These are phyloP conservation scores for Sebastes miniatus DNA, from an alignment of 2,797 vertebrate species.

Conservation along the genomic window DNA sequence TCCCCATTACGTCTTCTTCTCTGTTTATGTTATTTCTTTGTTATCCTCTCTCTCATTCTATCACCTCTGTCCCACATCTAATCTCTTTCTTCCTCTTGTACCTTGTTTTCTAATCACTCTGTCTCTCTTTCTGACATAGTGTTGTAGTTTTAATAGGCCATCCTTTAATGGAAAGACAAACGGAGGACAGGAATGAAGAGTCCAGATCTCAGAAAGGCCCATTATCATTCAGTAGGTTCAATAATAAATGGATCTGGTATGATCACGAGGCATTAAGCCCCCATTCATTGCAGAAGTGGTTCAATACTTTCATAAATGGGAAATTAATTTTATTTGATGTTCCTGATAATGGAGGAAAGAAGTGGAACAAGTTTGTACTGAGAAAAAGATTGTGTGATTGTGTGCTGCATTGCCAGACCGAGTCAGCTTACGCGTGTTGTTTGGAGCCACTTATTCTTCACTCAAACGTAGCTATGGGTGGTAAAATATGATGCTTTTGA, in stretches of 20 bases:
- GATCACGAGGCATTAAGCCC: slow-evolving; percentile 33
- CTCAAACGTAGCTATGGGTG: background rate
- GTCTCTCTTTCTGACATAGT: background rate
- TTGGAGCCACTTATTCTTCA: slow-evolving; percentile 4
- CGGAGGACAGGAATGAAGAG: background rate
- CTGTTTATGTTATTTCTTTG: background rate
- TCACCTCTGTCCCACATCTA: background rate
- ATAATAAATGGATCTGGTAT: slow-evolving; percentile 18
- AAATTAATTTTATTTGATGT: slow-evolving; percentile 39
- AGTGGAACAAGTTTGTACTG: background rate
- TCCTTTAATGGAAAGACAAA: slow-evolving; percentile 7
- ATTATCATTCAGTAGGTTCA: slow-evolving; percentile 26
- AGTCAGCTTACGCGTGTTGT: slow-evolving; percentile 21
- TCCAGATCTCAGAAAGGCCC: background rate
- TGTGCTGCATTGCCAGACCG: slow-evolving; percentile 1
- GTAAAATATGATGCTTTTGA: background rate
- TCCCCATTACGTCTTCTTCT: background rate
- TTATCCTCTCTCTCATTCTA: background rate
- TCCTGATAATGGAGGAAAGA: slow-evolving; percentile 37
- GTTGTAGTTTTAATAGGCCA: background rate
- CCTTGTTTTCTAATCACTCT: background rate
- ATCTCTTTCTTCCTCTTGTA: background rate
- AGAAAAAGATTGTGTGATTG: slow-evolving; percentile 15
- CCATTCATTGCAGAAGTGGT: slow-evolving; percentile 18
- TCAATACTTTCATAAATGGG: slow-evolving; percentile 42